A percentile compares a stretch with the other conserved stretches of the same genome.
Conservation (phyloP, 2,113 vertebrate species). For the Psephotus haematonotus region DNA sequence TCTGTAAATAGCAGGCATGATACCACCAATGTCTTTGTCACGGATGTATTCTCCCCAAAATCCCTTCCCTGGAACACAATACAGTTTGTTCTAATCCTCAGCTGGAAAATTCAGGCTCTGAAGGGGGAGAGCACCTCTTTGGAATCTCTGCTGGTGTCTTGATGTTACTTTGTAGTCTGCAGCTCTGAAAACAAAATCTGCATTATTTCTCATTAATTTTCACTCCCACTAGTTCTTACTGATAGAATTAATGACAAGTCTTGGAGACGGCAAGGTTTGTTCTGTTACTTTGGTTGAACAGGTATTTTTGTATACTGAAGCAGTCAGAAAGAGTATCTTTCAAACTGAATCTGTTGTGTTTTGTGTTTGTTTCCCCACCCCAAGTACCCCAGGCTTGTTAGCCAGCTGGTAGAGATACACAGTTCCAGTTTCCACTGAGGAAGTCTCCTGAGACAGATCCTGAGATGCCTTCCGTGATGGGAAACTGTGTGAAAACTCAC, state of each 20-base stretch:
- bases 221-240: not conserved
- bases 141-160: not conserved
- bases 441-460: not conserved
- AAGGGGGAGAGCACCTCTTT: not conserved
- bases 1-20: not conserved
- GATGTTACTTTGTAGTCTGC: not conserved
- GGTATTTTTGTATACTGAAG: not conserved
- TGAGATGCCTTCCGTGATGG: not conserved
- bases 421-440: not conserved
- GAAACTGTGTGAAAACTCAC: not conserved
- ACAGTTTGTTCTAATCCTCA: not conserved
- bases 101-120: not conserved
- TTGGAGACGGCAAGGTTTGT: not conserved
- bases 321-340: not conserved
- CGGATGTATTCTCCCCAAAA: not conserved
- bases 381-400: not conserved
- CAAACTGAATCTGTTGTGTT: accelerated
- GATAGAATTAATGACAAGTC: not conserved
- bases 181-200: not conserved
- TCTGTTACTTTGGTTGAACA: not conserved
- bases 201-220: not conserved
- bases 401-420: not conserved
- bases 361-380: accelerated
- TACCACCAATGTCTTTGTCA: not conserved
- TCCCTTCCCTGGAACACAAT: not conserved